Evolutionary conservation across 2,797 vertebrate genomes (phyloP).

Genomic region (Acanthornis magna): DNA sequence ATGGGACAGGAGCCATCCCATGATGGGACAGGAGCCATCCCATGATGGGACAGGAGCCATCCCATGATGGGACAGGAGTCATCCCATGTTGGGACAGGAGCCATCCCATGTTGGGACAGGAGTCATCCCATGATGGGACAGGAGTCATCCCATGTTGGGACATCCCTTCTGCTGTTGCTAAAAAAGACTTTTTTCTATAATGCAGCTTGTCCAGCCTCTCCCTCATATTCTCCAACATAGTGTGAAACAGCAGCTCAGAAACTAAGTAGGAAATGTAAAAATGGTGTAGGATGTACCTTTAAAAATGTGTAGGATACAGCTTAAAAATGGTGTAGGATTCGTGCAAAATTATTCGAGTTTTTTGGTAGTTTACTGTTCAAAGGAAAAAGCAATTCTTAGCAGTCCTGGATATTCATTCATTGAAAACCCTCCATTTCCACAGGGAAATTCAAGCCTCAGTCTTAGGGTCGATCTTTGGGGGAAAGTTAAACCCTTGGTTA

Average conservation of each 20-base stretch:
- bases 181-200: background rate
- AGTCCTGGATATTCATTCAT: background rate
- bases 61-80: background rate
- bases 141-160: background rate
- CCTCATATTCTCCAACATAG: background rate
- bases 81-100: fast-evolving
- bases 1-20: background rate
- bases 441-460: background rate
- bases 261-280: background rate
- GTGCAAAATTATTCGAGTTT: background rate
- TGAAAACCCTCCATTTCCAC: background rate
- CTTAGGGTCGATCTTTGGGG: background rate
- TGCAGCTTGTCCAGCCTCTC: background rate
- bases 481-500: background rate
- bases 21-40: background rate
- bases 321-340: background rate
- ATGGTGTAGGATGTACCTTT: background rate
- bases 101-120: background rate
- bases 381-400: background rate
- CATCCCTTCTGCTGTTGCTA: background rate
- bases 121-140: background rate
- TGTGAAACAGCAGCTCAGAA: background rate
- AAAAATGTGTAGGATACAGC: background rate
- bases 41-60: background rate
- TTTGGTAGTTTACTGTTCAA: background rate